A percentile compares a stretch with the other conserved stretches of the same genome.
Conservation (phyloP, 2,113 vertebrate genomes). For the Megaceryle torquata region DNA sequence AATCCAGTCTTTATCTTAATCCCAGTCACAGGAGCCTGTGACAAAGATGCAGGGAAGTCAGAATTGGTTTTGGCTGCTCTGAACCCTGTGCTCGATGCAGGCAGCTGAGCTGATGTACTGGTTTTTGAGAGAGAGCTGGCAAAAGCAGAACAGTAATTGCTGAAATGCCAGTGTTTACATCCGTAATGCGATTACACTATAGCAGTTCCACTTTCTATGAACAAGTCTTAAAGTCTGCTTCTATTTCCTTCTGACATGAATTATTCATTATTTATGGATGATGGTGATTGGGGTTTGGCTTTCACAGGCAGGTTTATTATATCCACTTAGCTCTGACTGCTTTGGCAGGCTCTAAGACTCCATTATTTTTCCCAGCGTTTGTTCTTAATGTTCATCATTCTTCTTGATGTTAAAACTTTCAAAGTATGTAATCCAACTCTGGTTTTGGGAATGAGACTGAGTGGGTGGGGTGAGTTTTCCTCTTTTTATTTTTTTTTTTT, state of each 20-base stretch:
- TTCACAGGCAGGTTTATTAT: slow-evolving; percentile 34
- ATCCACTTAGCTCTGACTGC: slow-evolving; percentile 40
- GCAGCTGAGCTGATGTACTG: neutral
- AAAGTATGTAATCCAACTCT: neutral
- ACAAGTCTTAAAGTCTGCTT: slow-evolving; percentile 9
- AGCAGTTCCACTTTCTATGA: slow-evolving; percentile 41
- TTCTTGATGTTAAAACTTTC: neutral
- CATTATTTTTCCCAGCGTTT: slow-evolving; percentile 12
- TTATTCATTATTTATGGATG: slow-evolving; percentile 47
- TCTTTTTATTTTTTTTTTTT: neutral
- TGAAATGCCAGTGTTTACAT: slow-evolving; percentile 20
- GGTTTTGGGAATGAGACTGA: neutral
- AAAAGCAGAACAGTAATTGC: neutral
- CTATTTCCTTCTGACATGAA: neutral
- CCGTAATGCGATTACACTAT: slow-evolving; percentile 25
- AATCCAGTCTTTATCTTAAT: neutral
- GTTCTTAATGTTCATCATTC: neutral
- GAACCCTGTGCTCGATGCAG: neutral
- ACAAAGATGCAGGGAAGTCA: neutral
- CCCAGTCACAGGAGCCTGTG: neutral
- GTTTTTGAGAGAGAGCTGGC: neutral
- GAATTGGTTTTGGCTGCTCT: neutral
- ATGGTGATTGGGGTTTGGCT: slow-evolving; percentile 40
- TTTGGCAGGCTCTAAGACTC: neutral
- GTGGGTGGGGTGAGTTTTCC: neutral